phyloP scores from a whole-genome alignment of 2,888 invertebrate genomes.

The Caenorhabditis sp. region DNA sequence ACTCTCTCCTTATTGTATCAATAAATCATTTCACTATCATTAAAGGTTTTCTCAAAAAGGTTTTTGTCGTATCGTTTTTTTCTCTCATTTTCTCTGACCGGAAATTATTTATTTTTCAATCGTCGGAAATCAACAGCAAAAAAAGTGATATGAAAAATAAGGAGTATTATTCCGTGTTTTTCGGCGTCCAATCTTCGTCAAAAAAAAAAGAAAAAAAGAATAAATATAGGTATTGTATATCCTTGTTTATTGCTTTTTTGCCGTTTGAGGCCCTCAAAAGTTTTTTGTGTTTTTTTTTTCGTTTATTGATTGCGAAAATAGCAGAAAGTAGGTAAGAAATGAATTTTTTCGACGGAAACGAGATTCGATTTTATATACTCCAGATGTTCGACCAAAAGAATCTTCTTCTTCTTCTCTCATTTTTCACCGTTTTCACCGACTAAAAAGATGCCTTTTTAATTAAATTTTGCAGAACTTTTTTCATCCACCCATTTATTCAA shows the following conservation, averaged over 20 bases:
- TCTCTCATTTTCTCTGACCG: neutral
- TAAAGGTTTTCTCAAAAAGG: neutral
- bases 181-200: neutral
- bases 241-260: slow-evolving; percentile 6
- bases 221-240: neutral
- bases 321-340: neutral
- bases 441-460: too few species aligned
- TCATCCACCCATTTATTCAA: neutral
- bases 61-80: too few species aligned
- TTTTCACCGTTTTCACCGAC: too few species aligned
- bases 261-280: neutral
- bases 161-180: neutral
- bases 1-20: neutral
- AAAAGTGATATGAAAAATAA: too few species aligned
- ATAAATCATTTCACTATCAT: neutral
- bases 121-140: too few species aligned
- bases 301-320: neutral
- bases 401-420: too few species aligned
- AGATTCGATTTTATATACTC: too few species aligned
- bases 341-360: too few species aligned
- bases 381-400: too few species aligned
- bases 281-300: neutral
- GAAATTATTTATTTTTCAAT: neutral
- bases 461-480: neutral
- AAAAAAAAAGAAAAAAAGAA: neutral